Evolutionary conservation across 2,888 invertebrate genomes (phyloP).

Genomic region (Rotaria socialis): DNA sequence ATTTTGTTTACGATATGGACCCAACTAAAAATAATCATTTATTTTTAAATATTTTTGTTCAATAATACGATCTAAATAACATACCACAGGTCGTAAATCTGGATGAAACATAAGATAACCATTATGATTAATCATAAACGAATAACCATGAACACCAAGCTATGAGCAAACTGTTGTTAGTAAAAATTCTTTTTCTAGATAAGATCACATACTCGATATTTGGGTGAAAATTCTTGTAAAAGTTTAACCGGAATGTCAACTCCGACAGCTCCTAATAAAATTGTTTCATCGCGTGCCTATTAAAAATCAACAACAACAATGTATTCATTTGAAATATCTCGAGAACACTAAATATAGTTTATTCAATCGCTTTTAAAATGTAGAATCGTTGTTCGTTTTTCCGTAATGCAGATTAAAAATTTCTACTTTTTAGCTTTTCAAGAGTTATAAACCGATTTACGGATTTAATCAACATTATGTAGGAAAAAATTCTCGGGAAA

Average conservation of each 20-base stretch:
- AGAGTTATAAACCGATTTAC: no score
- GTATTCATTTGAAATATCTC: not conserved
- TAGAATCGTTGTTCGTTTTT: no score
- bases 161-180: not conserved
- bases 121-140: constrained; percentile 44
- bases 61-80: not conserved
- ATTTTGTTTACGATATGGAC: constrained; percentile 30
- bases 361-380: no score
- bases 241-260: constrained; percentile 45
- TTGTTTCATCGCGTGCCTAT: constrained; percentile 7
- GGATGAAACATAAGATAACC: constrained; percentile 47
- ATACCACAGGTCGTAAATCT: constrained; percentile 33
- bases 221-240: constrained; percentile 41
- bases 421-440: no score
- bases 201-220: constrained; percentile 26
- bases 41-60: no score
- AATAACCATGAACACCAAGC: constrained; percentile 43
- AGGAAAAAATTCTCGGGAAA: no score
- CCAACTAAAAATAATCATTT: not conserved
- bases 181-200: not conserved
- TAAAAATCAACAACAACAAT: not conserved
- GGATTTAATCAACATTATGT: no score
- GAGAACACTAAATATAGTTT: no score
- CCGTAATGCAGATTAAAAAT: no score
- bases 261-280: constrained; percentile 44